Conservation (phyloP, 2,113 vertebrate species). For the Herpailurus yagouaroundi region DNA sequence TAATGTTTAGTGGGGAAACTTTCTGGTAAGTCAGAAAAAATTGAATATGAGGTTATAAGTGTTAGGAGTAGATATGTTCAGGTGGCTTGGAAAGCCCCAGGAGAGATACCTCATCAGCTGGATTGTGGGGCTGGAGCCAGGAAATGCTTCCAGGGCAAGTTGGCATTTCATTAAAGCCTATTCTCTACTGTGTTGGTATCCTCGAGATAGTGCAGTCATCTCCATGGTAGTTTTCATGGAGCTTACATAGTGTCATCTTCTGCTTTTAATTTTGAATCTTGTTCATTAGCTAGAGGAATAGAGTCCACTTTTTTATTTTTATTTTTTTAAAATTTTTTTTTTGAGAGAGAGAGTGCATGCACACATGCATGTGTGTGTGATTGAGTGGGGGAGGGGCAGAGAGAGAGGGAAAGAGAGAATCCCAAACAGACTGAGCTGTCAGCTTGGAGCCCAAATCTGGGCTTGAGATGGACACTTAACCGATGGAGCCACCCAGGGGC, state of each 20-base stretch:
- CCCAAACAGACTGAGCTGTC: no score
- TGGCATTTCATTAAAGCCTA: background rate
- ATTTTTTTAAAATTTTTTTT: no score
- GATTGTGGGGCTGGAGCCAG: no score
- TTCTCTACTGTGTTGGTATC: background rate
- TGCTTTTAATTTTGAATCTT: background rate
- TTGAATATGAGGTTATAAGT: background rate
- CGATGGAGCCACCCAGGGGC: no score
- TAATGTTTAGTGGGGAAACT: background rate
- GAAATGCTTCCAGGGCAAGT: background rate
- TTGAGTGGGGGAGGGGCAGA: no score
- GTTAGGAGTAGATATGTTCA: background rate
- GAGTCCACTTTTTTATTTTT: background rate
- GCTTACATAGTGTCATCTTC: background rate
- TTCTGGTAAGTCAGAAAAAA: background rate
- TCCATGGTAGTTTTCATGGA: background rate
- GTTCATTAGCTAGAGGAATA: background rate
- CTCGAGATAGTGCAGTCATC: background rate
- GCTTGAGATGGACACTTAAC: no score
- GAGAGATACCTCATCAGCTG: background rate
- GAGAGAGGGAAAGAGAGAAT: no score
- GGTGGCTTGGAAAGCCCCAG: background rate
- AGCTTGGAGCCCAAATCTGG: no score
- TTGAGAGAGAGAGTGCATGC: no score
- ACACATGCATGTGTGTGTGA: no score